Conservation (phyloP, 2,113 vertebrate species). For the Lophura nycthemera region DNA sequence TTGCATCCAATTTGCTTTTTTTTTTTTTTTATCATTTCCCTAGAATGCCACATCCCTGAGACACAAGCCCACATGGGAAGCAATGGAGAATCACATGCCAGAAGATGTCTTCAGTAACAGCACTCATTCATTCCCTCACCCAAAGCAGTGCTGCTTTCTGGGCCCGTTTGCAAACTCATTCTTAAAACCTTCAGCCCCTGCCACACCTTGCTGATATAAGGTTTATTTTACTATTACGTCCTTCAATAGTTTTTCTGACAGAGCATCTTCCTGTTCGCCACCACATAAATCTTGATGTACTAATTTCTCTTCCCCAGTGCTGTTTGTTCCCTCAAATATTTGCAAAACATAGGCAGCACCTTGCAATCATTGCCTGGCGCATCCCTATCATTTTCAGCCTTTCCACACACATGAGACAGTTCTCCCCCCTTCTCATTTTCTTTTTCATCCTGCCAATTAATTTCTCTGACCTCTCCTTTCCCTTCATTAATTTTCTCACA, state of each 20-base stretch:
- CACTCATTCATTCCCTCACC: neutral
- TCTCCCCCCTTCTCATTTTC: neutral
- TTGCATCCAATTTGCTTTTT: neutral
- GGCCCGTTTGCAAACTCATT: neutral
- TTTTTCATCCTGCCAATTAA: neutral
- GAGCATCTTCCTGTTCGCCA: neutral
- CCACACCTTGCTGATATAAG: neutral
- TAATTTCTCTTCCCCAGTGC: conserved; percentile 11
- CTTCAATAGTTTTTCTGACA: conserved; percentile 22
- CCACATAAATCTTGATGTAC: neutral
- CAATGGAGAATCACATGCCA: neutral
- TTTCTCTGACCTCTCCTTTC: neutral
- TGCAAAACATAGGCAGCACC: conserved; percentile 32
- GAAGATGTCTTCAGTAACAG: neutral
- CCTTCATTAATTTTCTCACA: conserved; percentile 11
- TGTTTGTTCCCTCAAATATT: conserved; percentile 60
- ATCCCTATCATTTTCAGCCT: conserved; percentile 33
- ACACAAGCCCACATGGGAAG: neutral
- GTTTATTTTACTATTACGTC: neutral
- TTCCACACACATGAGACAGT: neutral
- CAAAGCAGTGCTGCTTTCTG: neutral
- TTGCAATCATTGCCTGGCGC: neutral
- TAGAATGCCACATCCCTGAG: neutral
- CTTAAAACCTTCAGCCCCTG: neutral
- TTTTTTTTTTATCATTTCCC: neutral